These are phyloP conservation scores for Danio choprae DNA, from an alignment of 2,797 vertebrate genomes.

Conservation along the genomic window DNA sequence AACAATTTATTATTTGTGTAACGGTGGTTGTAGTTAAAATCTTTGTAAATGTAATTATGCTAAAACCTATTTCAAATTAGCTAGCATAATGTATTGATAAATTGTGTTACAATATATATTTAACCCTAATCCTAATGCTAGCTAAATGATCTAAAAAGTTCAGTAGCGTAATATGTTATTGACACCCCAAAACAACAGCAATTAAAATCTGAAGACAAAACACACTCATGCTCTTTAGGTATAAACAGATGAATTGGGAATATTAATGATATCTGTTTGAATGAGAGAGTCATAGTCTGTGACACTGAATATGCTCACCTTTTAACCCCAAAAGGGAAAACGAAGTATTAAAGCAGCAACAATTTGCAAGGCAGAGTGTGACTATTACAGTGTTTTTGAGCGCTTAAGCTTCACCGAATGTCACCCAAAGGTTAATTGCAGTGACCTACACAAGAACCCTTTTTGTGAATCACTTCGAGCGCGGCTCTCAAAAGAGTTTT, in stretches of 20 bases:
- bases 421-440: constrained; percentile 70
- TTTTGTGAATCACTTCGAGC: constrained; percentile 70
- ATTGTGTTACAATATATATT: not conserved
- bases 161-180: not conserved
- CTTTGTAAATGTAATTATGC: not conserved
- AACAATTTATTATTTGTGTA: too few species aligned
- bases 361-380: constrained; percentile 23
- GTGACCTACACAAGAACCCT: constrained; percentile 72
- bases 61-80: not conserved
- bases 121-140: not conserved
- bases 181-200: not conserved
- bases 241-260: constrained; percentile 19
- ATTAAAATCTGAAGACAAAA: constrained; percentile 14
- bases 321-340: constrained; percentile 1
- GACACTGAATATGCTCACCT: constrained; percentile 29
- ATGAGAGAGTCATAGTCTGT: not conserved
- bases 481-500: constrained; percentile 70
- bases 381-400: constrained; percentile 15
- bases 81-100: too few species aligned
- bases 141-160: not conserved
- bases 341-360: constrained; percentile 8
- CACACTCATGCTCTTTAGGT: not conserved
- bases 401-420: constrained; percentile 57
- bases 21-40: too few species aligned
- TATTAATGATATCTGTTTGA: constrained; percentile 33